Conservation (phyloP, 2,113 vertebrate species). For the Cephalopholis sonnerati region DNA sequence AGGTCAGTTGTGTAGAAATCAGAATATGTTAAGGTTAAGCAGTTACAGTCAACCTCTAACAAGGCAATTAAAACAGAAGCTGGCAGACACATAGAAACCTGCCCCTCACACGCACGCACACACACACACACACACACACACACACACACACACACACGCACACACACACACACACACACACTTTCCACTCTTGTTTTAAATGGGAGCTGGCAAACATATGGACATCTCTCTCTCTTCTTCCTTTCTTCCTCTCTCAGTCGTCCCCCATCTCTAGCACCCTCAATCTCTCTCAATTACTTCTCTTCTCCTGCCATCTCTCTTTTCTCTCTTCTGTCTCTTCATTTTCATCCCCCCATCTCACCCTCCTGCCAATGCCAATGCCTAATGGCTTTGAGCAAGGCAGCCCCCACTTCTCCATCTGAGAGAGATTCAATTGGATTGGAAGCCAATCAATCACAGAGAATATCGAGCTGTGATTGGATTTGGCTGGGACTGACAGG, state of each 20-base stretch:
- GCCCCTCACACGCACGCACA: constrained; percentile 16
- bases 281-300: constrained; percentile 67
- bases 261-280: constrained; percentile 42
- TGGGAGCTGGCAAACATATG: constrained; percentile 33
- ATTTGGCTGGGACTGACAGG: constrained; percentile 76
- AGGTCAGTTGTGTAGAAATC: too few species aligned
- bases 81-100: constrained; percentile 47
- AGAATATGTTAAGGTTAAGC: not conserved
- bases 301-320: constrained; percentile 45
- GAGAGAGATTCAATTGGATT: constrained; percentile 81
- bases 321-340: constrained; percentile 24
- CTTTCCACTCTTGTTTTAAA: constrained; percentile 13
- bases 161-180: constrained; percentile 22
- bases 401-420: constrained; percentile 44
- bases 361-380: constrained; percentile 62
- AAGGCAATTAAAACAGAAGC: constrained; percentile 66
- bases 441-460: constrained; percentile 80
- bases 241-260: constrained; percentile 20
- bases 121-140: not conserved
- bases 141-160: constrained; percentile 6
- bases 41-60: constrained; percentile 67
- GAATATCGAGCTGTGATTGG: constrained; percentile 82
- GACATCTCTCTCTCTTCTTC: constrained; percentile 18
- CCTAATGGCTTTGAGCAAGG: constrained; percentile 71
- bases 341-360: not conserved